Evolutionary conservation across 2,888 invertebrate species (phyloP), one percentile per base, ranked within the genome.

Genomic region (Tigriopus californicus): DNA sequence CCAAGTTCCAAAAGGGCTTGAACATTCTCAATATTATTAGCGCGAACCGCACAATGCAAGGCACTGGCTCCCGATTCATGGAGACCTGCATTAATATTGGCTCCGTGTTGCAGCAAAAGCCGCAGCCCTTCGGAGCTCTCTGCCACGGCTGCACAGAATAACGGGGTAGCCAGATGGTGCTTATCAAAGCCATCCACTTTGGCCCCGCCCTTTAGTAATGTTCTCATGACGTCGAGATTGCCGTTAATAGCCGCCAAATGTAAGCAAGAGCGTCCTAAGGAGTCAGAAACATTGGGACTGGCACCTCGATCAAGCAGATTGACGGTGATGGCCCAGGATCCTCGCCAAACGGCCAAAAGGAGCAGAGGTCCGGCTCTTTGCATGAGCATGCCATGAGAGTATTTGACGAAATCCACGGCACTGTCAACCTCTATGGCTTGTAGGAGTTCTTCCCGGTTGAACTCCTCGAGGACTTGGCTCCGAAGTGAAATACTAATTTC

Each of bases 21-120:
- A 1, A 84, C 84, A 66, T 86, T 86, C 63, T 83, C 81, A 60
- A 77, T 74, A 12, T 81, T 80, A 67, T 82, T 78, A 66, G 82
- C 84, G 64, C 84, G 77, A 57, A 87, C 85, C 1, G 90, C 90
- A 69, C 83, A 86, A 69, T 88, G 86, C 62, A 91, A 72, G 0
- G 90, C 83, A 46, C 85, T 85, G 63, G 79, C 78, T 59, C 67
- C 62, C 24, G 68, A 66, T 11, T 79, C 78, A 58, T 68, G 65
- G 22, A 77, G 65, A 13, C 85, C 85, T 8, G 83, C 51, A 68
- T 81, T 79, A 0, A 84, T 78, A 65, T 79, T 76, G 0, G 83
- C 82, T 18, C 80, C 80, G 58, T 77, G 70, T 58, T 79, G 78
- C 41, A 91, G 69, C 51, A 91, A 72, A 44, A 83, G 72, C 66